Percentiles rank a stretch among this genome's conserved stretches.
phyloP scores from a whole-genome alignment of 2,113 vertebrate species.

The Pomatorhinus ruficollis region DNA sequence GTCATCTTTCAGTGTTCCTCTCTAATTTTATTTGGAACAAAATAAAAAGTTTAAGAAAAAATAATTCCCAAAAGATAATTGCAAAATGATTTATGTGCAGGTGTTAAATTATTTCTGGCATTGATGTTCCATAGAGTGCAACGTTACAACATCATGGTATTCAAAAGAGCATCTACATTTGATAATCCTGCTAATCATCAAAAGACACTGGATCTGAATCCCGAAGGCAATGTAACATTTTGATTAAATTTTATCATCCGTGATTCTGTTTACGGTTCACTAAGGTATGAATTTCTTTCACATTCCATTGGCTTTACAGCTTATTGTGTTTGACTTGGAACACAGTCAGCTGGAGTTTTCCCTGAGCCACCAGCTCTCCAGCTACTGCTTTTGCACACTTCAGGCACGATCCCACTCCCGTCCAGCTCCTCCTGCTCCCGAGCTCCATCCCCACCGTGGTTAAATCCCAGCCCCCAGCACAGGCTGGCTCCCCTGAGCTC shows the following conservation, averaged over 20 bases:
- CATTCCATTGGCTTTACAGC: conserved; percentile 45
- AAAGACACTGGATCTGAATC: conserved; percentile 34
- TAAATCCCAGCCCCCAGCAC: not conserved
- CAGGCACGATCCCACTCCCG: not conserved
- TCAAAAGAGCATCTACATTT: conserved; percentile 28
- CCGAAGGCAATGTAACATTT: conserved; percentile 46
- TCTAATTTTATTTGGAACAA: conserved; percentile 69
- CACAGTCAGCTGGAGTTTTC: conserved; percentile 15
- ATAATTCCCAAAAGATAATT: conserved; percentile 70
- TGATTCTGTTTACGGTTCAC: conserved; percentile 52
- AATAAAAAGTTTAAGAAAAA: conserved; percentile 73
- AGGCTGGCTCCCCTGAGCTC: not conserved
- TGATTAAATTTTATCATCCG: conserved; percentile 63
- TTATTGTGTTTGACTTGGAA: conserved; percentile 63
- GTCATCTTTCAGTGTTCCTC: conserved; percentile 51
- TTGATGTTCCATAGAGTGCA: conserved; percentile 6
- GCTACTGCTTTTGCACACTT: conserved; percentile 1
- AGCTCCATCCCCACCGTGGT: accelerated
- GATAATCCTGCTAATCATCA: conserved; percentile 50
- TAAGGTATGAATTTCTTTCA: conserved; percentile 56
- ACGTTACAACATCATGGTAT: conserved; percentile 19
- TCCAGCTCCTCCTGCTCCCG: not conserved
- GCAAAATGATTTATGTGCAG: conserved; percentile 72
- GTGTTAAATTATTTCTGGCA: conserved; percentile 67
- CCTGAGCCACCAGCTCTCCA: conserved; percentile 5